phyloP scores from a whole-genome alignment of 2,113 vertebrate genomes.

The Scortum barcoo region DNA sequence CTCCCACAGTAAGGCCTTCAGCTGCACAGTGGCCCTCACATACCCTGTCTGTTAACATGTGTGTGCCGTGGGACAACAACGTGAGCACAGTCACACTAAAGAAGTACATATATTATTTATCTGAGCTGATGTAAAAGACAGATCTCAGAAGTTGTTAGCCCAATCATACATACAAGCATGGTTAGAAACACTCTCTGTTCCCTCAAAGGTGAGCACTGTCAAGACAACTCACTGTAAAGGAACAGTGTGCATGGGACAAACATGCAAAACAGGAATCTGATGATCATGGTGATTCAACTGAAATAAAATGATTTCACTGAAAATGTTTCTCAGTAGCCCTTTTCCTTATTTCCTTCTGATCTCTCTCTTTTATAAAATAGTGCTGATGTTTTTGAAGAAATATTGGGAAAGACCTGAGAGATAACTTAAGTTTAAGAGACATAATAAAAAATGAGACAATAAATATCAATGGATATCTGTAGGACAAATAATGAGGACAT shows the following conservation, averaged over 20 bases:
- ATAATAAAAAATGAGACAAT: not conserved
- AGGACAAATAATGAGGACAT: not conserved
- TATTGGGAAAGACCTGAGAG: not conserved
- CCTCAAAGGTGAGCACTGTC: not conserved
- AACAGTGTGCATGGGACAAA: not conserved
- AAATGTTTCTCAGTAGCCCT: no score
- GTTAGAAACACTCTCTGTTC: not conserved
- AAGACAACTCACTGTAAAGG: not conserved
- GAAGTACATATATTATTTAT: not conserved
- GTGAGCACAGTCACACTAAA: not conserved
- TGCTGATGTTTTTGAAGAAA: not conserved
- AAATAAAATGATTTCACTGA: not conserved
- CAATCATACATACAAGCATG: no score
- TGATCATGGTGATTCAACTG: not conserved
- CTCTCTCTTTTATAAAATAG: not conserved
- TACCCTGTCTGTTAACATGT: not conserved
- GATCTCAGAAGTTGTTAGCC: no score
- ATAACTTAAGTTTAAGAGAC: not conserved
- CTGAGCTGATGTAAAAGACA: not conserved
- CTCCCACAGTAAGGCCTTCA: not conserved
- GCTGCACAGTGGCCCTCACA: constrained; percentile 9
- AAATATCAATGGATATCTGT: not conserved
- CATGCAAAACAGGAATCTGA: not conserved
- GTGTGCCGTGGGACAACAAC: not conserved
- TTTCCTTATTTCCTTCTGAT: not conserved